Conservation (phyloP, 2,113 vertebrate genomes). For the Eira barbara region DNA sequence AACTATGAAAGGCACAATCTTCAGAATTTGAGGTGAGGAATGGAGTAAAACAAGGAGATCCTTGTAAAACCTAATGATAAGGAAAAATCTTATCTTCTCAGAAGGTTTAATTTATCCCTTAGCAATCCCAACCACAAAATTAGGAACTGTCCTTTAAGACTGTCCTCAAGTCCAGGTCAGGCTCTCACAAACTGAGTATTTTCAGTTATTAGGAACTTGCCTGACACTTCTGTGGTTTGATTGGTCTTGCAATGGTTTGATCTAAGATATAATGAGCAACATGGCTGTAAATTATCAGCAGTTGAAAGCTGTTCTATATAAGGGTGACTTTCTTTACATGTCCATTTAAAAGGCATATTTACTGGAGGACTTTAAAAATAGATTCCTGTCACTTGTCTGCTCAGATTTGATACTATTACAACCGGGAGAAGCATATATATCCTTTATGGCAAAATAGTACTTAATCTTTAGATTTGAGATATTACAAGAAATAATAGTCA, state of each 20-base stretch:
- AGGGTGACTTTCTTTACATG: background rate
- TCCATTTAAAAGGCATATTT: background rate
- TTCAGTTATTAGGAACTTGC: background rate
- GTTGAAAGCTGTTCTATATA: background rate
- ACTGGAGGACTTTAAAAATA: background rate
- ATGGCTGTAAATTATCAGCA: background rate
- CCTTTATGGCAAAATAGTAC: background rate
- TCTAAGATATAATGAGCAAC: slow-evolving; percentile 24
- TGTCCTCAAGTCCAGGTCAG: background rate
- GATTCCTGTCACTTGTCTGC: background rate
- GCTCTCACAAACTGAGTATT: background rate
- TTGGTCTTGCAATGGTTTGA: background rate
- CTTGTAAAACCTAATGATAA: background rate
- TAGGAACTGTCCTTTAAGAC: background rate
- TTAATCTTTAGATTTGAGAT: background rate
- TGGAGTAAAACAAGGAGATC: background rate
- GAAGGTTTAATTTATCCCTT: background rate
- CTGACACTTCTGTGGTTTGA: background rate
- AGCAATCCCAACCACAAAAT: background rate
- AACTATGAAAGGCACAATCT: background rate
- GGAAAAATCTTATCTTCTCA: background rate
- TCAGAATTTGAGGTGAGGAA: background rate
- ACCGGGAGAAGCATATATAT: background rate
- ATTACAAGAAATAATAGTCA: background rate
- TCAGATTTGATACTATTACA: background rate